Conservation (phyloP, 2,888 invertebrate species). For the Sabatieria punctata region DNA sequence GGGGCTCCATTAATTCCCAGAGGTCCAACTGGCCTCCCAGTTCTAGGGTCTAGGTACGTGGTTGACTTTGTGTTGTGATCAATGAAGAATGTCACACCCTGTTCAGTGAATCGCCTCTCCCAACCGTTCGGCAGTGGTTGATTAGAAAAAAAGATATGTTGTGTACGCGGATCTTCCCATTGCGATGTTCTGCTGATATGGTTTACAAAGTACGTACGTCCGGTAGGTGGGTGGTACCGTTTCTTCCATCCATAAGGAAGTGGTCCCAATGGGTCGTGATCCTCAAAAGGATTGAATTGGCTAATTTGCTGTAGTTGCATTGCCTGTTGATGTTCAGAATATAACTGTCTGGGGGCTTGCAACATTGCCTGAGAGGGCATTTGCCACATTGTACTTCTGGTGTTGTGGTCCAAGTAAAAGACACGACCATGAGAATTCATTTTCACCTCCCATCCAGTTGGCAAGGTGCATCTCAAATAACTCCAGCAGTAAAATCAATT, state of each 20-base stretch:
- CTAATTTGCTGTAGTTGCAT: slow-evolving; percentile 66
- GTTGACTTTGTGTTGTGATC: slow-evolving; percentile 95
- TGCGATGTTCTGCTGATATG: slow-evolving; percentile 97
- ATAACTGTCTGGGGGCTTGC: slow-evolving; percentile 93
- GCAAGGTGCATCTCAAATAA: too few species aligned
- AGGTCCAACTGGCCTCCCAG: slow-evolving; percentile 43
- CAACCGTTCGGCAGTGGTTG: slow-evolving; percentile 84
- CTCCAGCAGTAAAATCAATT: too few species aligned
- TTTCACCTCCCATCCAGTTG: slow-evolving; percentile 68
- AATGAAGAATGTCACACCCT: slow-evolving; percentile 84
- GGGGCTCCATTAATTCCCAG: slow-evolving; percentile 88
- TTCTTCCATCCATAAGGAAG: slow-evolving; percentile 94
- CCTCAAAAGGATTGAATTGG: slow-evolving; percentile 6
- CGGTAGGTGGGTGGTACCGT: slow-evolving; percentile 67
- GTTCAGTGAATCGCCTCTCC: slow-evolving; percentile 86
- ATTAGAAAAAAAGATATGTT: slow-evolving; percentile 51
- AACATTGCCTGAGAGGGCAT: slow-evolving; percentile 79
- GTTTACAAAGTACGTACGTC: slow-evolving; percentile 90
- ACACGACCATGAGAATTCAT: slow-evolving; percentile 78
- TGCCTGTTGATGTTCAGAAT: slow-evolving; percentile 66
- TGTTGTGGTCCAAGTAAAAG: slow-evolving; percentile 93
- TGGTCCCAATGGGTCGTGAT: slow-evolving; percentile 53
- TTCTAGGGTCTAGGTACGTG: slow-evolving; percentile 86
- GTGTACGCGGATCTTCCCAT: slow-evolving; percentile 98
- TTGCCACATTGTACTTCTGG: slow-evolving; percentile 71